Base-by-base conservation (phyloP, 2,797 vertebrate species). In the Ambastaia sidthimunki region DNA sequence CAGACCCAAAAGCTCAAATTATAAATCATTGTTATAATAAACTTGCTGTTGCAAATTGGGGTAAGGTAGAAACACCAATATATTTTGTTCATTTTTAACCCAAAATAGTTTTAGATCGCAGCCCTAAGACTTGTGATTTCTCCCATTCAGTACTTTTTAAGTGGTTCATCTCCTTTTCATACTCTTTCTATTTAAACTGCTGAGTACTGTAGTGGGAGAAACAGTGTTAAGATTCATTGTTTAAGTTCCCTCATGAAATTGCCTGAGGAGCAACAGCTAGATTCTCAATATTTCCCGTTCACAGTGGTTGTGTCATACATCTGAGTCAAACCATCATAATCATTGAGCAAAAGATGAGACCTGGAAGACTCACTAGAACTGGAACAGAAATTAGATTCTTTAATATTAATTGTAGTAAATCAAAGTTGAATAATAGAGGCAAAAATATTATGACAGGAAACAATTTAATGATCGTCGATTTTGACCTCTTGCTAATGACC, bases 371-470 rank as follows among this genome's bases (percentile, higher is more conserved):
- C 2, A 0, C 34, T 47, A 34, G 21, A 68, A 16, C 68, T 63
- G 68, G 57, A 50, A 65, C 18, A 62, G 19, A 65, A 54, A 28
- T 34, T 52, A 72, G 16, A 79, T 0, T 48, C 16, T 54, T 66
- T 72, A 71, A 63, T 0, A 11, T 16, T 54, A 21, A 79, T 66
- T 72, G 48, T 21, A 0, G 2, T 7, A 18, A 79, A 70, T 68
- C 41, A 5, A 57, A 83, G 47, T 62, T 80, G 41, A 57, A 65
- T 71, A 55, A 55, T 34, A 75, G 31, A 75, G 28, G 19, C 65
- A 34, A 78, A 78, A 69, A 57, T 70, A 70, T 82, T 71, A 71
- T 55, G 78, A 76, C 54, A 68, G 73, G 77, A 83, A 80, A 76
- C 50, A 66, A 76, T 75, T 65, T 75, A 66, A 83, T 59, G 76